Percentiles rank a stretch among this genome's conserved stretches.
Evolutionary conservation across 1,140 invertebrate genomes (phyloP).

Genomic region (Brachionus manjavacas): DNA sequence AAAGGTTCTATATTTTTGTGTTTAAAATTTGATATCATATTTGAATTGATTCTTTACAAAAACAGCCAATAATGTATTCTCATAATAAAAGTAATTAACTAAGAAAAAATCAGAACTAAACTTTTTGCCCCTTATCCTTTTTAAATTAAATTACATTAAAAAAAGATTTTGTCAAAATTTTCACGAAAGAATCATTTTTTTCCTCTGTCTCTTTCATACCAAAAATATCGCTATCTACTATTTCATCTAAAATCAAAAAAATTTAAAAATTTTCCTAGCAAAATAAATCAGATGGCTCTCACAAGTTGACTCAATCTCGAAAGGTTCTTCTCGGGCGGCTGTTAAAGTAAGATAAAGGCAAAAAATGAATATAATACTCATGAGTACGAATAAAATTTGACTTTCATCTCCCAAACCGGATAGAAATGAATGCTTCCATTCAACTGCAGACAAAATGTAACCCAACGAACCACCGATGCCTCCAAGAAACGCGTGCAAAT

Average conservation of each 20-base stretch:
- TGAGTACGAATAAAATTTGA: slow-evolving; percentile 30
- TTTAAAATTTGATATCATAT: too few relatives aligned
- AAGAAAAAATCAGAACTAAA: too few relatives aligned
- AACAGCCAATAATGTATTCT: too few relatives aligned
- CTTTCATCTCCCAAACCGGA: slow-evolving; percentile 19
- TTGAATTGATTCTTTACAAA: too few relatives aligned
- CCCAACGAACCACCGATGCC: slow-evolving; percentile 8
- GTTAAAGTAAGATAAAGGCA: slow-evolving; percentile 24
- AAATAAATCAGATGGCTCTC: not conserved
- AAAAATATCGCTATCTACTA: not conserved
- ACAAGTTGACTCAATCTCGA: not conserved
- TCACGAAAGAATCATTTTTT: not conserved
- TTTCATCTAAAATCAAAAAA: not conserved
- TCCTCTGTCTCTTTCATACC: not conserved
- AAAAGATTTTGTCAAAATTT: not conserved
- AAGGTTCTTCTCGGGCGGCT: not conserved
- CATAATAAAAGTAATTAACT: too few relatives aligned
- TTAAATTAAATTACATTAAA: not conserved
- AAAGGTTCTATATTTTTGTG: too few relatives aligned
- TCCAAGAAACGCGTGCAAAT: slow-evolving; percentile 36
- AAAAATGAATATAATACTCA: not conserved
- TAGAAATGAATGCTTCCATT: slow-evolving; percentile 26
- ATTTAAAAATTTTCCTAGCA: not conserved
- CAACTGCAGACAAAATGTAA: slow-evolving; percentile 1
- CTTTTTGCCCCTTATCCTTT: too few relatives aligned